A percentile compares a stretch with the other conserved stretches of the same genome.
These are phyloP conservation scores for Panzeria rudis DNA, from an alignment of 2,888 invertebrate genomes.

Conservation along the genomic window DNA sequence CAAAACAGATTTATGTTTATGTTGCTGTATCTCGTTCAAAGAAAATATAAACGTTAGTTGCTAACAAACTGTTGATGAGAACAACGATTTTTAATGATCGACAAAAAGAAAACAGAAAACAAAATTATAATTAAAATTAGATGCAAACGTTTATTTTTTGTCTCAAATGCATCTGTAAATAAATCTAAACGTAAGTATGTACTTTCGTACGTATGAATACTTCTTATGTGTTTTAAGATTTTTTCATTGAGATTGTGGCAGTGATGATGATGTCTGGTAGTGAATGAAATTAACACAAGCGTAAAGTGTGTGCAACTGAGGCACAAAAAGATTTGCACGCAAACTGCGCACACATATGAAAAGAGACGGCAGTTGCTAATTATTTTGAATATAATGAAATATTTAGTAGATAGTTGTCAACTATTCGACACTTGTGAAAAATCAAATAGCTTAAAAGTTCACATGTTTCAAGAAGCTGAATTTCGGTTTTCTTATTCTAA, in stretches of 20 bases:
- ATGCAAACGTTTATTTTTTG: conserved; percentile 23
- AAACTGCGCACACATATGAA: neutral
- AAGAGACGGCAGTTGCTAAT: conserved; percentile 21
- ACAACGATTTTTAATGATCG: conserved; percentile 45
- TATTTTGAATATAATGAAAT: conserved; percentile 38
- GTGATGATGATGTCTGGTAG: conserved; percentile 44
- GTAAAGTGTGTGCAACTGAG: conserved; percentile 42
- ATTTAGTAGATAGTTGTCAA: neutral
- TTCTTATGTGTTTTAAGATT: conserved; percentile 36
- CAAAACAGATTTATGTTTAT: conserved; percentile 19
- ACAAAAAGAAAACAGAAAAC: conserved; percentile 1
- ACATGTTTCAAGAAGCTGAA: neutral
- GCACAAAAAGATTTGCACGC: conserved; percentile 2
- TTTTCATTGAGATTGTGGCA: conserved; percentile 57
- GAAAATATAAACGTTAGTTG: conserved; percentile 17
- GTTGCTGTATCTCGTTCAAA: conserved; percentile 7
- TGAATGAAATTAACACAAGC: conserved; percentile 59
- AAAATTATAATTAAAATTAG: conserved; percentile 43
- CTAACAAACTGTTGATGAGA: conserved; percentile 61
- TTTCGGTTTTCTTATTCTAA: neutral
- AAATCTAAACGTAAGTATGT: conserved; percentile 21
- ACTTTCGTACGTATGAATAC: neutral
- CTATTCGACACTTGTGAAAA: neutral
- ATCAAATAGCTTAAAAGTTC: neutral
- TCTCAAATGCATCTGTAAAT: conserved; percentile 30